Conservation (phyloP, 2,888 invertebrate genomes). For the Tethea ocularis region DNA sequence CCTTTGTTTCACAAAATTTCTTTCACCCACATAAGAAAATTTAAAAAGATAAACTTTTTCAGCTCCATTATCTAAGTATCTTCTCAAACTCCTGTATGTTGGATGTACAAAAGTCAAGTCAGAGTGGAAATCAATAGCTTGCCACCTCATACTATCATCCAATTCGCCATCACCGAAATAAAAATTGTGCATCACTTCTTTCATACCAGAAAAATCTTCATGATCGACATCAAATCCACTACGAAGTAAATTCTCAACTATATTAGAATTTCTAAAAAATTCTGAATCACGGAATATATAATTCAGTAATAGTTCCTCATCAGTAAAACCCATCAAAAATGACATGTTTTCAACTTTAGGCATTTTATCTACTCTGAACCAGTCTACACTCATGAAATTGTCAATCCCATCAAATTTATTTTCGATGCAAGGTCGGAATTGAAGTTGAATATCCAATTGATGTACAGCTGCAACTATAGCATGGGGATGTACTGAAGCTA, state of each 20-base stretch:
- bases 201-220: conserved; percentile 27
- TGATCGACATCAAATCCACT: conserved; percentile 29
- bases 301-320: no score
- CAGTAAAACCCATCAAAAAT: no score
- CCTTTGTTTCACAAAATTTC: conserved; percentile 20
- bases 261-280: not conserved
- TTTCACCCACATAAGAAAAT: conserved; percentile 44
- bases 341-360: no score
- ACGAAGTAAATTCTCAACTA: conserved; percentile 17
- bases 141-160: conserved; percentile 18
- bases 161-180: conserved; percentile 41
- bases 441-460: no score
- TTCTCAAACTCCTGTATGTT: conserved; percentile 32
- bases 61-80: conserved; percentile 32
- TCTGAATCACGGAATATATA: no score
- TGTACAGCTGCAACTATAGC: no score
- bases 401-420: no score
- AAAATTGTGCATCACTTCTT: conserved; percentile 30
- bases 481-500: no score
- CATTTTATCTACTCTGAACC: no score
- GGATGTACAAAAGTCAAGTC: conserved; percentile 44
- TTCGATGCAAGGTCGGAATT: no score
- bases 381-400: no score
- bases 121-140: conserved; percentile 37
- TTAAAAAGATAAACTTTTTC: conserved; percentile 39